Base-by-base conservation (phyloP, 2,113 vertebrate genomes). In the Protobothrops mucrosquamatus region DNA sequence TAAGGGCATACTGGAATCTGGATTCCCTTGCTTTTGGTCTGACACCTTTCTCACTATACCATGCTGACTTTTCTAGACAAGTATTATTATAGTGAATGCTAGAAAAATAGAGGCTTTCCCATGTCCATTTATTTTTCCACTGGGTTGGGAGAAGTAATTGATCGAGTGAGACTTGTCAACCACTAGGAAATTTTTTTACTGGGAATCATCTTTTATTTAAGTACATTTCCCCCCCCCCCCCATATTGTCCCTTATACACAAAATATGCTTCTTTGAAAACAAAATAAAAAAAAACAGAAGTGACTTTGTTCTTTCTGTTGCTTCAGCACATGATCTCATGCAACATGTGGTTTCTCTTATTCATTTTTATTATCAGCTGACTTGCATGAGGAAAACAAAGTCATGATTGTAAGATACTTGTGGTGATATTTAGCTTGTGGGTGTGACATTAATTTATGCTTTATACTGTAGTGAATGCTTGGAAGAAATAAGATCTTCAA, bases 351-450 rank as follows among this genome's bases (percentile, higher is more conserved):
- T n/a, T 93, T 74, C 23, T 26, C 46, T 61, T n/a, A 22, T 89
- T 1, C 15, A 61, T 87, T 2, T 54, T 0, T 0, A 64, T 0
- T 43, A 64, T n/a, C 24, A 26, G 87, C 64, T 57, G 12, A 59
- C 87, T 91, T 88, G 39, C 18, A 6, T 57, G 51, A 52, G 55
- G 48, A 29, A 74, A 51, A 69, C 0, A 0, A 88, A 12, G 52
- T 6, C 15, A 26, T 86, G 43, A 6, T 1, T 57, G 20, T 48
- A 2, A 4, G 3, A 39, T 10, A 9, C 0, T 3, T 2, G 57
- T 26, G 24, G 24, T 64, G 88, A 23, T 34, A 39, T 86, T 94
- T 57, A 0, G 24, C 85, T 88, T 92, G 91, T 92, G 85, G 86
- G 22, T 88, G 91, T 54, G 87, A 6, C 23, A 61, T 34, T 39